phyloP scores from a whole-genome alignment of 2,888 invertebrate genomes.

The Leptinotarsa rubiginosa region DNA sequence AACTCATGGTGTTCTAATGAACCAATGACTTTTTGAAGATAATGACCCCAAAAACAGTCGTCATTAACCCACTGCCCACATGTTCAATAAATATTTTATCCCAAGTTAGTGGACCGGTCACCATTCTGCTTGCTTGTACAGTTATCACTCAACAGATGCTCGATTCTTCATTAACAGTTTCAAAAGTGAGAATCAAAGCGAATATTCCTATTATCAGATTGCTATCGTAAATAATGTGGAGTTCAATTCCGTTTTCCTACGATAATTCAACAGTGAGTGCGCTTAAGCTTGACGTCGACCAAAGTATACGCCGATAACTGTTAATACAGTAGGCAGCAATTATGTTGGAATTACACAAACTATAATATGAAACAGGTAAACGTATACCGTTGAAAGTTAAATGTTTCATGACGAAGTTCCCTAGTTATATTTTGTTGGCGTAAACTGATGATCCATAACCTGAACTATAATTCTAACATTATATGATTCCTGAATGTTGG shows the following conservation, averaged over 20 bases:
- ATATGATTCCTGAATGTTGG: not conserved
- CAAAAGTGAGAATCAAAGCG: slow-evolving; percentile 17
- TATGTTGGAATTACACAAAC: slow-evolving; percentile 32
- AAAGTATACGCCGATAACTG: slow-evolving; percentile 34
- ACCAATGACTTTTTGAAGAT: not conserved
- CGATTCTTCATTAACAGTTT: slow-evolving; percentile 9
- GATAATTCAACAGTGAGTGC: slow-evolving; percentile 29
- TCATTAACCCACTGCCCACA: slow-evolving; percentile 9
- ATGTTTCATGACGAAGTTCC: slow-evolving; percentile 2
- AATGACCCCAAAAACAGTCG: slow-evolving; percentile 1
- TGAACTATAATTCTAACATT: not conserved
- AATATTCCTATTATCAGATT: slow-evolving; percentile 15
- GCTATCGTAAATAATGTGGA: slow-evolving; percentile 5
- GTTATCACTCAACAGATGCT: slow-evolving; percentile 18
- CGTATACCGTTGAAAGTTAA: slow-evolving; percentile 16
- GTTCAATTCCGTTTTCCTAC: slow-evolving; percentile 13
- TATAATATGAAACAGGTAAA: slow-evolving; percentile 1
- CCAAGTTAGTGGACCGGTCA: slow-evolving; percentile 2
- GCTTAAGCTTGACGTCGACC: slow-evolving; percentile 32
- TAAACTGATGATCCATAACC: not conserved
- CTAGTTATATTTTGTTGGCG: not conserved
- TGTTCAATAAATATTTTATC: not conserved
- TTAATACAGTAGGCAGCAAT: slow-evolving; percentile 34
- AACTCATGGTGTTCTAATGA: not conserved
- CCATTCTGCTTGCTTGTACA: slow-evolving; percentile 2